Evolutionary conservation across 2,797 vertebrate genomes (phyloP).

Genomic region (Lerista edwardsae): DNA sequence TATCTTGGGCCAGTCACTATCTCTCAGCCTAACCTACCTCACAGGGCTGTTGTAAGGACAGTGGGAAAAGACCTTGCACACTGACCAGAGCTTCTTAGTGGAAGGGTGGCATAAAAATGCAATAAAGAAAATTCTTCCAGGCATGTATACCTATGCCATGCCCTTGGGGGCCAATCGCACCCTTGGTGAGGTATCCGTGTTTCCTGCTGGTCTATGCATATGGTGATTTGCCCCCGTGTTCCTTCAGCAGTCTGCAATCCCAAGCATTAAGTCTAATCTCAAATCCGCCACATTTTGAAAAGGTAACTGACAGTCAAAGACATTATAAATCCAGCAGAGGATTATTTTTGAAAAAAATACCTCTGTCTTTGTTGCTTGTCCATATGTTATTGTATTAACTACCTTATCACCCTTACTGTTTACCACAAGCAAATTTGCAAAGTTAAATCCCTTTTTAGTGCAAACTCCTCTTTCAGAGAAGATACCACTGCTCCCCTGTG

Average conservation of each 20-base stretch:
- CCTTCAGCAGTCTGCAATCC: background rate
- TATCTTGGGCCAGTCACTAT: no score
- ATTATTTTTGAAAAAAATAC: conserved; percentile 39
- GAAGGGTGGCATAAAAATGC: no score
- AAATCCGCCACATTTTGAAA: background rate
- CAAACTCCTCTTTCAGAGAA: conserved; percentile 40
- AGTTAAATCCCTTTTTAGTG: conserved; percentile 55
- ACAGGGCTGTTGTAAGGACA: no score
- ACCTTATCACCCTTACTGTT: conserved; percentile 38
- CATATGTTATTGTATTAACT: conserved; percentile 32
- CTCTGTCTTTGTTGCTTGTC: background rate
- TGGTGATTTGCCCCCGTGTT: background rate
- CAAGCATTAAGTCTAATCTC: background rate
- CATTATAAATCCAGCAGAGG: conserved; percentile 6
- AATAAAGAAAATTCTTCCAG: no score
- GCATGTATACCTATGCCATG: no score
- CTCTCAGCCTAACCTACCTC: no score
- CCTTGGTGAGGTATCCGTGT: background rate
- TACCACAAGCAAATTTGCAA: conserved; percentile 42
- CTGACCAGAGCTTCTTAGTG: no score
- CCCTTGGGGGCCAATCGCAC: background rate
- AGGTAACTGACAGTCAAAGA: conserved; percentile 30
- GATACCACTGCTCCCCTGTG: conserved; percentile 28
- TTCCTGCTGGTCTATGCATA: background rate
- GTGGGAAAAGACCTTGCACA: no score